Base-by-base conservation (phyloP, 2,888 invertebrate species). In the Ochropleura leucogaster region DNA sequence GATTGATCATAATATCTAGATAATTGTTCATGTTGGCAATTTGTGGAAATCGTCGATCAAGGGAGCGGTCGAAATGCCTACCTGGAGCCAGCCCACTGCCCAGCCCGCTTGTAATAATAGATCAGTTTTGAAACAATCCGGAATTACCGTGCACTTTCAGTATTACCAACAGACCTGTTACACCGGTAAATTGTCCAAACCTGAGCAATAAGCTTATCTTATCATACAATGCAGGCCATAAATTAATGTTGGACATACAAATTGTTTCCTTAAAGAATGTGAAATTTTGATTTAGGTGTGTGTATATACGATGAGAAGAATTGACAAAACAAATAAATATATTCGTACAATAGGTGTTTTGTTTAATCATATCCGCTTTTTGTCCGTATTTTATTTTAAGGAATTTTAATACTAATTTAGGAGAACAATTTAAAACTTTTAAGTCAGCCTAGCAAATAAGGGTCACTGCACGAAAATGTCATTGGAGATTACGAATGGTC, bases 71-170 rank as follows among this genome's bases (percentile, higher is more conserved):
- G 55, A 72, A 77, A 73, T 80, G 49, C 57, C 76, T 46, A 53
- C 57, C 62, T 20, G 66, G 18, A 57, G 55, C 42, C 44, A 16
- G 57, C 65, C 66, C 44, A 68, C 20, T 42, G 64, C 68, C 69
- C 62, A 62, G 69, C 59, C 30, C 51, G 60, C 57, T 66, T 74
- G 69, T 79, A 69, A 85, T 85, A 85, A 86, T 80, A 82, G 78
- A 74, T 77, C 42, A 60, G 66, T 87, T 87, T 75, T 67, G 79
- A 87, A 87, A 85, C 76, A 80, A 81, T 82, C 75, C 72, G 82
- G 79, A 87, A 82, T 87, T 80, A 84, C 72, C 64, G 76, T 68
- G 63, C 72, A 84, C 78, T 85, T 87, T 87, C 87, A 82, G 82
- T 81, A 85, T 79, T 65, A 76, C 78, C 66, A 79, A 84, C 67